Evolutionary conservation across 2,113 vertebrate species (phyloP).

Genomic region (Campylomormyrus numenius): DNA sequence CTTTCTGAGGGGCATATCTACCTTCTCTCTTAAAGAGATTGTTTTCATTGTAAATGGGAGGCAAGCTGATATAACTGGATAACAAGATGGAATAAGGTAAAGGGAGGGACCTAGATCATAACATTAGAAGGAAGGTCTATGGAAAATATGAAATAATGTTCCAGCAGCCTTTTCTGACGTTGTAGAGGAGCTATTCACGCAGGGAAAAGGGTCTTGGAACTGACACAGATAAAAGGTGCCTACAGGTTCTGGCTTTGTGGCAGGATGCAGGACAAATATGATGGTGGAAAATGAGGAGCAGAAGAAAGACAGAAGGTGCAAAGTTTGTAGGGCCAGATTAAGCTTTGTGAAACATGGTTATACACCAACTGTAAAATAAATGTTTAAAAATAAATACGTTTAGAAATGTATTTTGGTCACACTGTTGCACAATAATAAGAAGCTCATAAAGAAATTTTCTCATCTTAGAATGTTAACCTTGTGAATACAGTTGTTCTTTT

Average conservation of each 20-base stretch:
- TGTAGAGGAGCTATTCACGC: background rate
- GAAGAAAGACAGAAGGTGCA: background rate
- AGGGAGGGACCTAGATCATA: background rate
- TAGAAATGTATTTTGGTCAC: background rate
- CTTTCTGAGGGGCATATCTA: conserved; percentile 35
- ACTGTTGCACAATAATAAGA: background rate
- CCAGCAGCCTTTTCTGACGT: background rate
- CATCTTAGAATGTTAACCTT: background rate
- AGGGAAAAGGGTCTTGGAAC: background rate
- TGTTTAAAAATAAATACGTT: background rate
- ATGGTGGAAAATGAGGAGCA: background rate
- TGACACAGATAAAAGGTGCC: background rate
- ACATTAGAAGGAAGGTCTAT: background rate
- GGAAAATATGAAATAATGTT: background rate
- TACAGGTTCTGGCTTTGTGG: background rate
- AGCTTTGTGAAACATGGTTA: background rate
- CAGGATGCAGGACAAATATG: background rate
- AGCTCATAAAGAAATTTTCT: background rate
- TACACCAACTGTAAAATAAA: background rate
- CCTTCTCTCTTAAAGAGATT: background rate
- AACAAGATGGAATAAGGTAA: background rate
- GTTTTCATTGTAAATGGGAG: background rate
- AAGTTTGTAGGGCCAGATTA: background rate
- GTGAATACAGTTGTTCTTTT: background rate
- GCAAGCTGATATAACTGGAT: background rate